Evolutionary conservation across 1,140 invertebrate species (phyloP).

Genomic region (Lordiphosa clarofinis): DNA sequence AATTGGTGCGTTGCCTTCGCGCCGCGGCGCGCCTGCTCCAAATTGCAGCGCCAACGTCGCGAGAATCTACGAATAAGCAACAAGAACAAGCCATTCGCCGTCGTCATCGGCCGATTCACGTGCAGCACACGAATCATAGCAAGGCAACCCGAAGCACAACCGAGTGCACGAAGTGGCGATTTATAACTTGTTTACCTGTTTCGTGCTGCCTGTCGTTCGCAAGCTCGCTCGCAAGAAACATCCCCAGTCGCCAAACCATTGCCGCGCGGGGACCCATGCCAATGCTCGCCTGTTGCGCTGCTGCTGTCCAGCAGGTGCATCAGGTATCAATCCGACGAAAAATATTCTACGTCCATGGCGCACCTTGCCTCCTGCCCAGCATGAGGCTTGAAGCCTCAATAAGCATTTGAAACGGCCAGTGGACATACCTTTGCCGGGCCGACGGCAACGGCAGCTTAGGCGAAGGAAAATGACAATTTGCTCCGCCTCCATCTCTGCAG

Average conservation of each 20-base stretch:
- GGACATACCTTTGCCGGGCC: constrained; percentile 3
- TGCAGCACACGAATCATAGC: constrained; percentile 17
- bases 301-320: constrained; percentile 12
- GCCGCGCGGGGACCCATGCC: constrained; percentile 24
- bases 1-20: constrained; percentile 78
- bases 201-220: constrained; percentile 40
- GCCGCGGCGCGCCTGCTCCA: constrained; percentile 60
- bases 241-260: constrained; percentile 39
- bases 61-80: constrained; percentile 77
- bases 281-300: constrained; percentile 61
- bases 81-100: constrained; percentile 69
- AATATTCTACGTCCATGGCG: constrained; percentile 2
- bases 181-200: constrained; percentile 78
- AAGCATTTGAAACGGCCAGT: background rate
- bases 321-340: constrained; percentile 6
- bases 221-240: constrained; percentile 46
- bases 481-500: constrained; percentile 73
- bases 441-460: constrained; percentile 28
- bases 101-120: constrained; percentile 35
- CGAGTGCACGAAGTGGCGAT: constrained; percentile 50
- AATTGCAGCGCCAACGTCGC: constrained; percentile 51
- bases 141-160: constrained; percentile 21
- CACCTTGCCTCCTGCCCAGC: constrained; percentile 2
- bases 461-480: constrained; percentile 52
- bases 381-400: constrained; percentile 2